Evolutionary conservation across 2,797 vertebrate genomes (phyloP).

Genomic region (Micrastur ruficollis): DNA sequence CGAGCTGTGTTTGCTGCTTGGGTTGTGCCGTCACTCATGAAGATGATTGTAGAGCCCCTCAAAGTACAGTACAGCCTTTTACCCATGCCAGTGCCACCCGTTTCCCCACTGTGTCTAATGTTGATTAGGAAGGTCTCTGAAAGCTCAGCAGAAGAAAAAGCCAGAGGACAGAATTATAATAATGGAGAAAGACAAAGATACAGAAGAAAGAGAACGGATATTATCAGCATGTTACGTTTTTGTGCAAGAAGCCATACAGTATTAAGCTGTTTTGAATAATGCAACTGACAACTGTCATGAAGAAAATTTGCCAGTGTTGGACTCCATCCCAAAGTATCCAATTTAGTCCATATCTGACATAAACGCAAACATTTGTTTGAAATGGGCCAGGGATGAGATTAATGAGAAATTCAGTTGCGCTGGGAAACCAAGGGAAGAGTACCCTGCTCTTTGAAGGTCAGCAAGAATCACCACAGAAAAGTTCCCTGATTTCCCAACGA

Average conservation of each 20-base stretch:
- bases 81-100: neutral
- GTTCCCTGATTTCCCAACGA: neutral
- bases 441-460: neutral
- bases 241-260: neutral
- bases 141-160: conserved; percentile 49
- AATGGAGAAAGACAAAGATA: conserved; percentile 31
- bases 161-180: conserved; percentile 25
- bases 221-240: neutral
- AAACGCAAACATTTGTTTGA: neutral
- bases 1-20: conserved; percentile 27
- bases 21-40: conserved; percentile 24
- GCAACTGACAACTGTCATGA: neutral
- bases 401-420: neutral
- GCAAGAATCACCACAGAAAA: neutral
- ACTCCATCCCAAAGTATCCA: neutral
- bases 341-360: neutral
- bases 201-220: neutral
- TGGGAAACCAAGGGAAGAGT: neutral
- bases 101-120: conserved; percentile 3
- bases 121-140: conserved; percentile 58
- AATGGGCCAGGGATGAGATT: neutral
- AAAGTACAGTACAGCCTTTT: conserved; percentile 17
- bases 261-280: conserved; percentile 14
- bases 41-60: conserved; percentile 40
- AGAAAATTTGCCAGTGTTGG: neutral